Evolutionary conservation across 2,113 vertebrate genomes (phyloP).

Genomic region (Leptodactylus fuscus): DNA sequence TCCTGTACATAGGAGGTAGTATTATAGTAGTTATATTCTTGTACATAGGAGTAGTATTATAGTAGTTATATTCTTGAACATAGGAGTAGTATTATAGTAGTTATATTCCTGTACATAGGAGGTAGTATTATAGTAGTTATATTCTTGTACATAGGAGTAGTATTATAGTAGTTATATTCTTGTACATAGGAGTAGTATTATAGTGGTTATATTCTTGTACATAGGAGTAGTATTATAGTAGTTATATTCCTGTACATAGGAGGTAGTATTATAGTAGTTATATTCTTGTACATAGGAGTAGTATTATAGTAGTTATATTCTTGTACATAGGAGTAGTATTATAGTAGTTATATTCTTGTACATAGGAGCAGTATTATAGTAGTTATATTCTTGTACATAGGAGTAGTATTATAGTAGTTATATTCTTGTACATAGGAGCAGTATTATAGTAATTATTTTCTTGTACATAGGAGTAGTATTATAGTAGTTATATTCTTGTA

Average conservation of each 20-base stretch:
- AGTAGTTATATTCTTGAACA: conserved; percentile 11
- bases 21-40: conserved; percentile 9
- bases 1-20: not conserved
- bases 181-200: conserved; percentile 3
- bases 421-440: not conserved
- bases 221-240: conserved; percentile 17
- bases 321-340: conserved; percentile 9
- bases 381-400: conserved; percentile 6
- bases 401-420: conserved; percentile 3
- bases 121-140: conserved; percentile 3
- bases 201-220: conserved; percentile 1
- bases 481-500: not conserved
- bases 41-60: not conserved
- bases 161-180: conserved; percentile 5
- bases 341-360: conserved; percentile 1
- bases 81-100: not conserved
- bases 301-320: conserved; percentile 20
- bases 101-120: too few relatives aligned
- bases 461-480: conserved; percentile 2
- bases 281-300: not conserved
- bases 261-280: conserved; percentile 8
- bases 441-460: not conserved
- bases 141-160: conserved; percentile 1
- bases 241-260: conserved; percentile 4
- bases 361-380: conserved; percentile 1